Evolutionary conservation across 2,888 invertebrate genomes (phyloP).

Genomic region (Pachymerium ferrugineum): DNA sequence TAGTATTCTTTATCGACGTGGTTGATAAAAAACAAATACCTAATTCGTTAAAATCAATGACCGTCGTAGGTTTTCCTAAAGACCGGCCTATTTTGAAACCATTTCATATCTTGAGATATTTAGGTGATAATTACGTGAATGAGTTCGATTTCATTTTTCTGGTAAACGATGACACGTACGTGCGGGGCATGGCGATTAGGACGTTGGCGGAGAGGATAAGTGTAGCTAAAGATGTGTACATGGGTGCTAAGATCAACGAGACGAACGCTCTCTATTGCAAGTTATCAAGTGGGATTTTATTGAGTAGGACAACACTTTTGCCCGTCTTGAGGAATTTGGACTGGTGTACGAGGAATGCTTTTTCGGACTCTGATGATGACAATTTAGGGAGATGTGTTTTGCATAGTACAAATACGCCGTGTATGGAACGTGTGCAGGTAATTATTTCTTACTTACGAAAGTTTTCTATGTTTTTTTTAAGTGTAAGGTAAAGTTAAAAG

Average conservation of each 20-base stretch:
- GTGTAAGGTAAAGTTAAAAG: no score
- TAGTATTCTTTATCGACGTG: constrained; percentile 65
- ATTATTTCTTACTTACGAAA: no score
- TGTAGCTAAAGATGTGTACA: constrained; percentile 75
- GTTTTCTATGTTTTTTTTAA: no score
- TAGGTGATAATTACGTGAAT: constrained; percentile 79
- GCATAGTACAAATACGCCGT: constrained; percentile 62
- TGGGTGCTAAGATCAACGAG: constrained; percentile 57
- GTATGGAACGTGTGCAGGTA: constrained; percentile 57
- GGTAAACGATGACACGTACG: constrained; percentile 74
- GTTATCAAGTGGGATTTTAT: constrained; percentile 73
- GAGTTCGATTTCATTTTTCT: constrained; percentile 91
- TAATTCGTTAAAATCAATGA: constrained; percentile 50
- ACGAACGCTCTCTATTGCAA: constrained; percentile 45
- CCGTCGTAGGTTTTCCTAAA: constrained; percentile 80
- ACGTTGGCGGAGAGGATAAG: constrained; percentile 70
- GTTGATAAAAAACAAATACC: constrained; percentile 42
- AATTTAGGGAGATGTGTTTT: constrained; percentile 82
- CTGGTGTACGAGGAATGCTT: constrained; percentile 83
- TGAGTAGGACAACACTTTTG: constrained; percentile 79
- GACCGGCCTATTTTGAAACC: constrained; percentile 68
- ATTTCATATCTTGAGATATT: constrained; percentile 81
- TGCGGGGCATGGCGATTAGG: constrained; percentile 70
- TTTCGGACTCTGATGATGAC: constrained; percentile 73
- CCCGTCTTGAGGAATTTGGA: constrained; percentile 72